Evolutionary conservation across 2,797 vertebrate genomes (phyloP).

Genomic region (Sebastes steindachneri): DNA sequence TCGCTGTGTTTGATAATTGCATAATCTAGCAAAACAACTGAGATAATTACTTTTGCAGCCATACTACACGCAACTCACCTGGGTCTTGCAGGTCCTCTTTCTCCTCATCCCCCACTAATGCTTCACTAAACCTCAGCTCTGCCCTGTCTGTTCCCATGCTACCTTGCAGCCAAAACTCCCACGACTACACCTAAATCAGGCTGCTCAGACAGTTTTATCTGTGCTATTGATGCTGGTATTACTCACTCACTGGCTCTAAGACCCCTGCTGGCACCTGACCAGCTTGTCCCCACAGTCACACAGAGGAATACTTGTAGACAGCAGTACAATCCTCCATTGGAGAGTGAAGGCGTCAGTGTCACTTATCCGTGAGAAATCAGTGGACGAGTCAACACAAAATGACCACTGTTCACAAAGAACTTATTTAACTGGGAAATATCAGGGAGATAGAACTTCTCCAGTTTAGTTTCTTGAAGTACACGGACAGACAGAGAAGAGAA

Average conservation of each 20-base stretch:
- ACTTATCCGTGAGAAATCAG: constrained; percentile 84
- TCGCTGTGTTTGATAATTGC: background rate
- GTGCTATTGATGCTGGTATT: background rate
- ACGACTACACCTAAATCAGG: background rate
- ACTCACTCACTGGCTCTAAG: constrained; percentile 16
- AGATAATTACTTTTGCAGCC: background rate
- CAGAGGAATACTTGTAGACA: constrained; percentile 82
- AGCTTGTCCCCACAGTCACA: constrained; percentile 43
- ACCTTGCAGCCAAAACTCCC: background rate
- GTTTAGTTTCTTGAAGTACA: constrained; percentile 49
- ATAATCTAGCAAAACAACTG: background rate
- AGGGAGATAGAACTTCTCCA: constrained; percentile 41
- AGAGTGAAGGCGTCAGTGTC: constrained; percentile 68
- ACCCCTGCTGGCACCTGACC: background rate
- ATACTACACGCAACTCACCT: constrained; percentile 35
- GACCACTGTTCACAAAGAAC: constrained; percentile 74
- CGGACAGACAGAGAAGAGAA: background rate
- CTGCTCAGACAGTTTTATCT: constrained; percentile 43
- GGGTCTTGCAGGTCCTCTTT: constrained; percentile 40
- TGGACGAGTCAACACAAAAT: constrained; percentile 50
- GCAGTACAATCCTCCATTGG: constrained; percentile 48
- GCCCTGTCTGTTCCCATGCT: constrained; percentile 31
- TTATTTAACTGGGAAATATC: constrained; percentile 69
- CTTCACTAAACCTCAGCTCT: constrained; percentile 28
- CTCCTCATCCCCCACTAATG: constrained; percentile 23